phyloP scores from a whole-genome alignment of 2,888 invertebrate genomes.

The Cryptus armator region DNA sequence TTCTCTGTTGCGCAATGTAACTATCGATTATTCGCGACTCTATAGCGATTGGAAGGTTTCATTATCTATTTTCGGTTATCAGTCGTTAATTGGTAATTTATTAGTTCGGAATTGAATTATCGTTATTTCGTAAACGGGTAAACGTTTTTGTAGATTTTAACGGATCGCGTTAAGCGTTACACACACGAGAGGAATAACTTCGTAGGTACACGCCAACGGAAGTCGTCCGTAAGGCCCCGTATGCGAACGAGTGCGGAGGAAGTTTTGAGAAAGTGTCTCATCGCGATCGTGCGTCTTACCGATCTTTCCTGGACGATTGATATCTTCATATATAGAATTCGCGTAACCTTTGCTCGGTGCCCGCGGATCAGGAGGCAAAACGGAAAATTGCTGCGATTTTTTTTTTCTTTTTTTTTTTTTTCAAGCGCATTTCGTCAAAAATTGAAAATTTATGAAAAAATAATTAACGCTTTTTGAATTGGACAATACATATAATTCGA shows the following conservation, averaged over 20 bases:
- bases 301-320: slow-evolving; percentile 29
- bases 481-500: too few species aligned
- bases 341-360: slow-evolving; percentile 45
- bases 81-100: background rate
- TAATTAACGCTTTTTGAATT: too few species aligned
- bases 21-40: too few species aligned
- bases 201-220: background rate
- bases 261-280: slow-evolving; percentile 68
- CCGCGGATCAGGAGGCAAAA: too few species aligned
- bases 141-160: slow-evolving; percentile 58
- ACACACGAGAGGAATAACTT: slow-evolving; percentile 1
- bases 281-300: slow-evolving; percentile 47
- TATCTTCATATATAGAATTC: slow-evolving; percentile 24
- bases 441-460: too few species aligned
- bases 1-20: background rate
- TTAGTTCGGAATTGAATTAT: too few species aligned
- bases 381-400: too few species aligned
- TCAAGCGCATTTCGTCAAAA: too few species aligned
- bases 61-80: background rate
- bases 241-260: slow-evolving; percentile 62
- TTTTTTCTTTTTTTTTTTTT: too few species aligned
- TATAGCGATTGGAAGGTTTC: background rate
- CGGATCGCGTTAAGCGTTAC: slow-evolving; percentile 22
- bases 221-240: slow-evolving; percentile 1
- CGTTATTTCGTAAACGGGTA: background rate